Conservation (phyloP, 2,113 vertebrate species). For the Podarcis raffonei region DNA sequence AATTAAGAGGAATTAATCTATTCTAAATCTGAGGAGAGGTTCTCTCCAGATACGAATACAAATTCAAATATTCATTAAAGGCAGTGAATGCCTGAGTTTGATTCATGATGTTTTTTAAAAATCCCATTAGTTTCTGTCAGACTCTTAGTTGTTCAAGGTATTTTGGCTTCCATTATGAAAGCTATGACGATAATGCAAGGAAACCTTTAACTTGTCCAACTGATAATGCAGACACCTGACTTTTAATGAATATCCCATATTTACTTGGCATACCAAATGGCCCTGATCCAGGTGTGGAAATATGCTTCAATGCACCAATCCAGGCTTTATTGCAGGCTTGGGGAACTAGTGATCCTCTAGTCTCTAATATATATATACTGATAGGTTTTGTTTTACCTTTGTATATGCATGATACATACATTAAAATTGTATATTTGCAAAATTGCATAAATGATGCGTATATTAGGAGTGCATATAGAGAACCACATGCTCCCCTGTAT, state of each 20-base stretch:
- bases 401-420: too few species aligned
- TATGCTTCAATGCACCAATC: not conserved
- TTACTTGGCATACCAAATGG: not conserved
- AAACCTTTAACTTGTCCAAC: not conserved
- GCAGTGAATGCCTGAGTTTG: not conserved
- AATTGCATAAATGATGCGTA: too few species aligned
- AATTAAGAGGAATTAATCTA: conserved; percentile 43
- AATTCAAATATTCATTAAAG: conserved; percentile 30
- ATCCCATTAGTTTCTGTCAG: not conserved
- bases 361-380: too few species aligned
- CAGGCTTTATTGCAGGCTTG: not conserved
- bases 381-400: too few species aligned
- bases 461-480: too few species aligned
- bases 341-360: too few species aligned
- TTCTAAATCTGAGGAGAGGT: conserved; percentile 37
- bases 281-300: not conserved
- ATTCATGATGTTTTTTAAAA: not conserved
- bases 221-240: not conserved
- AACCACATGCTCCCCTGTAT: too few species aligned
- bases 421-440: too few species aligned
- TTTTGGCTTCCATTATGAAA: not conserved
- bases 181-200: not conserved
- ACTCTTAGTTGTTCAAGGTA: not conserved
- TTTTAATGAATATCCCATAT: not conserved
- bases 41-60: conserved; percentile 30